Evolutionary conservation across 1,140 invertebrate species (phyloP).

Genomic region (Oncopeltus fasciatus): DNA sequence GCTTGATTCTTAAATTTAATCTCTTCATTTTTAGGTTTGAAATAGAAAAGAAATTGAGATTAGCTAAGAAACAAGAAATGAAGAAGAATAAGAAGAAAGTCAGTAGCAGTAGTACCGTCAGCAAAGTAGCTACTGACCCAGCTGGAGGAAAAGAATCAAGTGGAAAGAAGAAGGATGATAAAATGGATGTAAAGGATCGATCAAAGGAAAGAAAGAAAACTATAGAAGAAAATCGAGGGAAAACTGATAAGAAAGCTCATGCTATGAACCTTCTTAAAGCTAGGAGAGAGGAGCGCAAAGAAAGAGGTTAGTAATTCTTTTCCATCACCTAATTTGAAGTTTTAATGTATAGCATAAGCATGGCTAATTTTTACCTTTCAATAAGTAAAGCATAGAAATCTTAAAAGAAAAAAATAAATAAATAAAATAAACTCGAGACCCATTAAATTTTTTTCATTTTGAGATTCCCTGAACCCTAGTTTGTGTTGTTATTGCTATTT

Average conservation of each 20-base stretch:
- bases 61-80: conserved; percentile 69
- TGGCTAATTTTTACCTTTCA: too few relatives aligned
- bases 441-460: too few relatives aligned
- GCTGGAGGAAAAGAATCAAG: conserved; percentile 36
- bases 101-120: conserved; percentile 21
- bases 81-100: conserved; percentile 43
- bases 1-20: too few relatives aligned
- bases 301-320: conserved; percentile 41
- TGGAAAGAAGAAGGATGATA: conserved; percentile 28
- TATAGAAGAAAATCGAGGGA: conserved; percentile 68
- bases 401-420: too few relatives aligned
- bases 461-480: too few relatives aligned
- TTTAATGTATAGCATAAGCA: too few relatives aligned
- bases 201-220: conserved; percentile 84
- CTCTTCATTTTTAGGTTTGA: conserved; percentile 56
- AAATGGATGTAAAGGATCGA: conserved; percentile 55
- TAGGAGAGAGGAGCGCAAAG: conserved; percentile 65
- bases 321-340: too few relatives aligned
- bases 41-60: conserved; percentile 83
- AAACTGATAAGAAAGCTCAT: conserved; percentile 73
- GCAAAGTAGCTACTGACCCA: not conserved
- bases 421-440: too few relatives aligned
- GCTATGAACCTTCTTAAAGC: conserved; percentile 85
- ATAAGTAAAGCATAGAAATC: too few relatives aligned
- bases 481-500: too few relatives aligned